phyloP scores from a whole-genome alignment of 2,113 vertebrate genomes.

The Himantopus leucocephalus region DNA sequence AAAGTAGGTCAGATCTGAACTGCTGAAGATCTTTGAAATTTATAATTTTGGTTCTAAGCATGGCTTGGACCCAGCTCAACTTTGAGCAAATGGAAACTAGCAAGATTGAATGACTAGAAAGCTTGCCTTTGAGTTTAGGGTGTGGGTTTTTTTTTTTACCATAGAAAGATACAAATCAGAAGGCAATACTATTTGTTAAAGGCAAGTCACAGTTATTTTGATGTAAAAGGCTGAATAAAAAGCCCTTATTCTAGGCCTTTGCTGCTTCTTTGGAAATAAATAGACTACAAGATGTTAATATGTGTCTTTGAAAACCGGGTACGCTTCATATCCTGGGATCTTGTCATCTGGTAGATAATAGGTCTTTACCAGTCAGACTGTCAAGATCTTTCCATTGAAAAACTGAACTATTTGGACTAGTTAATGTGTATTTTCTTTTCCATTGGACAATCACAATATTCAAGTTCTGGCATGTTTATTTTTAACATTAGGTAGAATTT shows the following conservation, averaged over 20 bases:
- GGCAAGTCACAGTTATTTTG: neutral
- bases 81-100: neutral
- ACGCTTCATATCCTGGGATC: neutral
- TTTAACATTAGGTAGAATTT: neutral
- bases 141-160: neutral
- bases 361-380: neutral
- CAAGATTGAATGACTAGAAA: neutral
- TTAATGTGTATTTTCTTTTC: neutral
- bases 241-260: neutral
- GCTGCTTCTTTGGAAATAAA: neutral
- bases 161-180: neutral
- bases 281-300: neutral
- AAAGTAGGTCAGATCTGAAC: neutral
- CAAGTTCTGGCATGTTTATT: neutral
- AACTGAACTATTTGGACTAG: neutral
- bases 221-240: neutral
- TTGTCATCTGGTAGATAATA: neutral
- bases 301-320: neutral
- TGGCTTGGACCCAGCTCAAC: neutral
- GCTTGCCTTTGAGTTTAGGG: neutral
- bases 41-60: neutral
- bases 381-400: neutral
- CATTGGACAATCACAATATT: neutral
- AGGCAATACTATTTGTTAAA: neutral
- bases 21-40: neutral